Base-by-base conservation (phyloP, 2,888 invertebrate species). In the Nomada hirtipes region DNA sequence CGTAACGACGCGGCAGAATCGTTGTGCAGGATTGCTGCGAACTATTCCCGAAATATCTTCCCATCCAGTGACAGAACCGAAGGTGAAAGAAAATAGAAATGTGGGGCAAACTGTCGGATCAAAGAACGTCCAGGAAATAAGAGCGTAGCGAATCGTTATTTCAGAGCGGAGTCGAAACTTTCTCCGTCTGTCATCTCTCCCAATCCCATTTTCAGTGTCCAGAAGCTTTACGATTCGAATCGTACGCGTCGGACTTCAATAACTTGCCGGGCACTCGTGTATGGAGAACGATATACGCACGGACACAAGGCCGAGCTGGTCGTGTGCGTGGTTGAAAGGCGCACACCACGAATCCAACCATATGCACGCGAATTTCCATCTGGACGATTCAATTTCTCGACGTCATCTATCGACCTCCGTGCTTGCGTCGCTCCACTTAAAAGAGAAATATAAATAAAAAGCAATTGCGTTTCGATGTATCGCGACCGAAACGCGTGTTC, bases 301-400 rank as follows among this genome's bases (percentile, higher is more conserved):
- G 7, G 4, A 10, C 65, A 42, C 44, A 23, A 11, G 52, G 29
- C 18, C 23, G 11, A 47, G 36, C 11, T 26, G 20, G 26, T 52
- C 42, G 61, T 29, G 63, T 26, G 26, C 23, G 52, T 47, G 44
- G 4, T 7, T 53, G 71, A 18, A 59, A 76, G 69, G 59, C 42
- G 50, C 53, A 50, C 76, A 42, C 18, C 44, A 69, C 23, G 42
- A 36, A 26, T 10, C 1, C 53, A 15, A 36, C 57, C 55, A 15
- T 64, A 60, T 47, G 50, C 53, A 65, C 61, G 74, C 59, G 80
- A 85, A 88, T 88, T 88, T 88, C 88, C 88, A 89, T 88, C 81
- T 74, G 82, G 75, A 78, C 84, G 82, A 88, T 89, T 88, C 88
- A 89, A 89, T 88, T 86, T 88, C 88, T 80, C 86, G 79, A 63